Base-by-base conservation (phyloP, 2,797 vertebrate genomes). In the Gobionotothen gibberifrons region DNA sequence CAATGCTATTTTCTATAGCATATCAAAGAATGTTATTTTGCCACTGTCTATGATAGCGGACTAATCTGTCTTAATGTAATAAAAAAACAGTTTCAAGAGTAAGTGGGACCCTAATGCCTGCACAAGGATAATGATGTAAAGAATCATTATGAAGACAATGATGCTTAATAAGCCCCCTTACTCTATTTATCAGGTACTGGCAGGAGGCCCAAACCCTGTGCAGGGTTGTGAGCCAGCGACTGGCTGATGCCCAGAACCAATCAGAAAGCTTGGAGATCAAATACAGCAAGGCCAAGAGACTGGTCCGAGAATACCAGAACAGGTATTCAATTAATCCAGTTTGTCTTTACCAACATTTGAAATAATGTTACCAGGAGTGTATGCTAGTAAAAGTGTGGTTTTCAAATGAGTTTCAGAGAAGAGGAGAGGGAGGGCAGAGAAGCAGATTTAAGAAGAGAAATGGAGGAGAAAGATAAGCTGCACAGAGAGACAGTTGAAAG, bases 121-220 rank as follows among this genome's bases (percentile, higher is more conserved):
- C 4, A 51, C 17, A 59, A 55, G 3, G 1, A 72, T 52, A 12
- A 59, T 61, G 9, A 49, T 64, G 40, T 66, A 57, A 9, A 75
- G 53, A 52, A 63, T 39, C 3, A 57, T 62, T 51, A 42, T 66
- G 17, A 66, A 4, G 36, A 73, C 64, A 22, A 74, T 57, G 14
- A 70, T 62, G 13, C 19, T 69, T 66, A 7, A 53, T 40, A 58
- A 55, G 19, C 76, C 36, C 62, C 67, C 49, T 52, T 17, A 39
- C 55, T 79, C 5, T 85, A 2, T 73, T 74, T 52, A 39, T 81
- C 82, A 94, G 93, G 67, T 96, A 97, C 67, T 98, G 97, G 97
- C 94, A 96, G 72, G 97, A 98, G 84, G 96, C 97, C 85, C 97
- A 98, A 90, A 95, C 93, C 13, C 92, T 98, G 71, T 97, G 96